phyloP scores from a whole-genome alignment of 2,888 invertebrate species.

The Platynereis dumerilii region DNA sequence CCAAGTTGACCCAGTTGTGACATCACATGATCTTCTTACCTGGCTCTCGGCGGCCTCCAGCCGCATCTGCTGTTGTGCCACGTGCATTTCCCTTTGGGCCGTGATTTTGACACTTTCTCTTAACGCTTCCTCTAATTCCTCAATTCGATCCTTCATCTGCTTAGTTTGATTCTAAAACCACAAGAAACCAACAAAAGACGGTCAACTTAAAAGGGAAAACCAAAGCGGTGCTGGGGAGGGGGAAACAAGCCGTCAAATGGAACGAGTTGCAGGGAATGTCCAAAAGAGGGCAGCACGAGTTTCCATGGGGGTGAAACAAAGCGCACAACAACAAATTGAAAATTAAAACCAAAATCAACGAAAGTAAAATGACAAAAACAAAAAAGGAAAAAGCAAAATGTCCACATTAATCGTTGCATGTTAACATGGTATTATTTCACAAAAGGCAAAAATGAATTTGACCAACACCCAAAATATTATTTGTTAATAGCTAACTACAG shows the following conservation, averaged over 20 bases:
- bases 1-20: too few relatives aligned
- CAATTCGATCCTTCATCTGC: constrained; percentile 68
- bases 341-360: background rate
- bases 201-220: constrained; percentile 34
- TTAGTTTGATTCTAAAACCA: constrained; percentile 48
- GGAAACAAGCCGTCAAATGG: background rate
- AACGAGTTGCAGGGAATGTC: constrained; percentile 11
- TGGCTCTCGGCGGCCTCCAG: constrained; percentile 54
- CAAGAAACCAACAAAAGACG: constrained; percentile 30
- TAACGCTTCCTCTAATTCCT: constrained; percentile 83
- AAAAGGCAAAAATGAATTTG: too few relatives aligned
- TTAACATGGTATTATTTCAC: too few relatives aligned
- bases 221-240: constrained; percentile 27
- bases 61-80: constrained; percentile 64
- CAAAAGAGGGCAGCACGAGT: constrained; percentile 5
- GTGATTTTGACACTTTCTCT: constrained; percentile 75
- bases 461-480: too few relatives aligned
- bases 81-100: constrained; percentile 66
- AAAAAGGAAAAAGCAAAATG: constrained; percentile 25
- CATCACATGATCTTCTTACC: constrained; percentile 37
- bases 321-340: too few relatives aligned
- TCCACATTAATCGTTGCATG: constrained; percentile 20
- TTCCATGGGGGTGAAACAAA: too few relatives aligned
- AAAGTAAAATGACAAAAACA: constrained; percentile 11
- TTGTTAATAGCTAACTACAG: too few relatives aligned